Conservation (phyloP, 2,797 vertebrate species). For the Dryobates pubescens region DNA sequence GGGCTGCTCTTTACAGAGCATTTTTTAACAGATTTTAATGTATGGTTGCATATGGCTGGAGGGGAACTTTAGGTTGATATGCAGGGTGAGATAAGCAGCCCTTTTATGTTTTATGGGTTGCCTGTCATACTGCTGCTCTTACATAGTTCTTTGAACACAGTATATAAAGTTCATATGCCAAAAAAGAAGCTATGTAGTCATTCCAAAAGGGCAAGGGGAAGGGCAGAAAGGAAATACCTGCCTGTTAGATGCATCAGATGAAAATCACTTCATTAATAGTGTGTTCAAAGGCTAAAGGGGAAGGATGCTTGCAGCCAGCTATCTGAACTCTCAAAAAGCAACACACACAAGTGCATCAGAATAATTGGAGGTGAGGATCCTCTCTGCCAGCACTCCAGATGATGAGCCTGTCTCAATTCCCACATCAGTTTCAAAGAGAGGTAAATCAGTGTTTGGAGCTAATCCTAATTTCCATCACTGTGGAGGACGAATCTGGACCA, state of each 20-base stretch:
- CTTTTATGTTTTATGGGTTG: conserved; percentile 70
- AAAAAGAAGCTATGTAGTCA: conserved; percentile 57
- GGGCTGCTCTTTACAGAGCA: background rate
- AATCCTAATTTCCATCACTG: background rate
- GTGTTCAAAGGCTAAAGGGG: conserved; percentile 30
- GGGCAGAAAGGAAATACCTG: conserved; percentile 70
- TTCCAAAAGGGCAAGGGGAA: conserved; percentile 56
- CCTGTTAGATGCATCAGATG: conserved; percentile 44
- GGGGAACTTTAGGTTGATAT: conserved; percentile 31
- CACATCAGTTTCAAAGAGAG: background rate
- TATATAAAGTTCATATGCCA: conserved; percentile 43
- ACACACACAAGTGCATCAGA: background rate
- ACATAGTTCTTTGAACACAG: conserved; percentile 52
- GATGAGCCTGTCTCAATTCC: background rate
- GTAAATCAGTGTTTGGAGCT: background rate
- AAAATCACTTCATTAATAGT: conserved; percentile 47
- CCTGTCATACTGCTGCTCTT: conserved; percentile 53
- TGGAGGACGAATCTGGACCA: background rate
- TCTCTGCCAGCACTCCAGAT: background rate
- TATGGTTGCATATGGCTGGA: conserved; percentile 60
- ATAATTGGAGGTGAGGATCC: background rate
- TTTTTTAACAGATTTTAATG: conserved; percentile 45
- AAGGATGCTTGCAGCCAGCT: conserved; percentile 36
- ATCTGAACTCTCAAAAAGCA: conserved; percentile 9
- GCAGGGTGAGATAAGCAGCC: conserved; percentile 33